Evolutionary conservation across 1,140 invertebrate genomes (phyloP), one percentile per base, ranked within the genome.

Genomic region (Acromyrmex echinatior): DNA sequence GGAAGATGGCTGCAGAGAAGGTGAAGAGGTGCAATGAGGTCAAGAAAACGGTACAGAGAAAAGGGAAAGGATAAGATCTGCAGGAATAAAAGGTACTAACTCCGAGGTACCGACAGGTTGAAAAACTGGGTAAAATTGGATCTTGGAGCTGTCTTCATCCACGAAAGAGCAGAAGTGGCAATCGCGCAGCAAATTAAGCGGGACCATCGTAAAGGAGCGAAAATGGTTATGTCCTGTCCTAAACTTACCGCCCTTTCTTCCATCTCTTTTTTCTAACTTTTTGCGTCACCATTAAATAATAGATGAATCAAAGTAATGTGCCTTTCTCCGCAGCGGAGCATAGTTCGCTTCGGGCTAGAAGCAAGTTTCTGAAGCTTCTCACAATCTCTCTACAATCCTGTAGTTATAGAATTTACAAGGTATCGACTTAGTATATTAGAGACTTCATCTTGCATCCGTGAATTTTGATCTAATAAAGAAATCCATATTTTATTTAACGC

Each of bases 171-270:
- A 62, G 53, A 89, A 79, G 82, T 90, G 86, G 86, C 82, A 90
- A 89, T 92, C 86, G 87, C 80, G 74, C 73, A 56, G 88, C 70
- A 87, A 88, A 90, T 92, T 92, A 92, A 88, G 81, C 31, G 62
- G 68, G 18, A 16, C 39, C 79, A 25, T 81, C 86, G 74, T 82
- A 79, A 85, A 89, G 66, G 74, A 77, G 58, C 39, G 78, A 88
- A 81, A 91, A 90, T 68, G 86, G 65, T 91, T 92, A 87, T 82
- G 70, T n/a, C 16, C 58, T 62, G 65, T 76, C 62, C 86, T 86
- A 87, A 86, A 60, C 79, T 71, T 70, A 51, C 65, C 51, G 66
- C 56, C 16, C 63, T 77, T 45, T 74, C 53, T 51, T 21, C 39
- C 39, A 31, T 68, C 56, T 2, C 12, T 10, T 68, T 74, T 65